Evolutionary conservation across 2,888 invertebrate species (phyloP), one percentile per base, ranked within the genome.

Genomic region (Tetranychus truncatus): DNA sequence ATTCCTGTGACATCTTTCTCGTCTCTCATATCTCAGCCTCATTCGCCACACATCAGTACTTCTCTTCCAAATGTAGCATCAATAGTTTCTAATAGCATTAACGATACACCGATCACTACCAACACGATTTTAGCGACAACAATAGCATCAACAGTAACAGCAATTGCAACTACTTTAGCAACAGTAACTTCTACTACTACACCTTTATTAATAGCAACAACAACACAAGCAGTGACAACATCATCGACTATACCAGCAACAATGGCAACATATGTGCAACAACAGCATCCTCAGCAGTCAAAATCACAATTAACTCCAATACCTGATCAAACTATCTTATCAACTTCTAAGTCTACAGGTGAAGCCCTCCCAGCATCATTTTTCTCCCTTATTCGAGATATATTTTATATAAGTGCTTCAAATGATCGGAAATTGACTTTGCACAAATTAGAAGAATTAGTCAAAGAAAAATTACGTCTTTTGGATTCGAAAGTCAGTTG

Each of bases 381-480:
- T 85, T 88, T 95, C 82, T 91, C 92, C 1, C 83, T 95, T 69
- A 86, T 95, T 45, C 86, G 95, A 6, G 94, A 93, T 80, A 87
- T 95, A 76, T 91, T 95, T 80, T 90, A 90, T 74, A 90, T 66
- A 34, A 66, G 79, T 0, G 88, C 91, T 6, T 87, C 88, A 1
- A 92, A 93, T 78, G 91, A 91, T 81, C 87, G 93, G 71, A 90
- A 93, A 83, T 89, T 89, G 45, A 87, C 89, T 77, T 78, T 80
- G 65, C 76, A 76, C 67, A 74, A 74, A 66, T 65, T 76, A n/a
- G 74, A 76, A 75, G 72, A 76, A 75, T 71, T 77, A 21, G 67
- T 76, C 24, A 76, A 77, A 69, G 76, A 74, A 45, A 75, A 72
- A 24, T 67, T 76, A 18, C 21, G 75, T 46, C 4, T 15, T 7